Evolutionary conservation across 2,113 vertebrate species (phyloP), one percentile per base, ranked within the genome.

Genomic region (Brachionichthys hirsutus): DNA sequence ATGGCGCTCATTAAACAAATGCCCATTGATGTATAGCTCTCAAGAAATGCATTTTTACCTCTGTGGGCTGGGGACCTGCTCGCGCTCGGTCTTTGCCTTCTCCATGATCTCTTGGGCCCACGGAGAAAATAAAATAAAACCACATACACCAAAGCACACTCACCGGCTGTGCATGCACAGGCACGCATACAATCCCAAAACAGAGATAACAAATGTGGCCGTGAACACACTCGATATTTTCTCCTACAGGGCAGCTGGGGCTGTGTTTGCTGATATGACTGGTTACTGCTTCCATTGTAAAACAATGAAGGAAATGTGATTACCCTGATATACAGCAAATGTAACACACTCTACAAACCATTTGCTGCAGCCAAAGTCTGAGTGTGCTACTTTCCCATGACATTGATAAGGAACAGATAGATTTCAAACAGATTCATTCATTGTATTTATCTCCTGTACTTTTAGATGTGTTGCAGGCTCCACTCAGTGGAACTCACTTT

Each of bases 1-100:
- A 92, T 92, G 89, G 91, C 78, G 90, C 93, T 94, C 93, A 93
- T 95, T 95, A 94, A 96, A 94, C 94, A 95, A 94, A 95, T 90
- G 66, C 88, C 58, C 54, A 73, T 85, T 94, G 92, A 94, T 93
- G 81, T 93, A 92, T 94, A 80, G 91, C 87, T 92, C 92, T 92
- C 90, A 89, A 93, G 90, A 93, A 94, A 93, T 93, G 89, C 92
- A 92, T 92, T 92, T 93, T 89, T 90, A 91, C 90, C 87, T 89
- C 81, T 78, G 83, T 75, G 83, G 74, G 75, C 75, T 70, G 65
- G 75, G 81, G 75, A 82, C 86, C 63, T 67, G 74, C 71, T 82
- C 81, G 69, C 62, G 49, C 70, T 59, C 58, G 62, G 63, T 70
- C 60, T 66, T n/a, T 62, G 55, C 75, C 68, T 64, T 34, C 60